Base-by-base conservation (phyloP, 2,888 invertebrate species). In the Melanostoma scalare region DNA sequence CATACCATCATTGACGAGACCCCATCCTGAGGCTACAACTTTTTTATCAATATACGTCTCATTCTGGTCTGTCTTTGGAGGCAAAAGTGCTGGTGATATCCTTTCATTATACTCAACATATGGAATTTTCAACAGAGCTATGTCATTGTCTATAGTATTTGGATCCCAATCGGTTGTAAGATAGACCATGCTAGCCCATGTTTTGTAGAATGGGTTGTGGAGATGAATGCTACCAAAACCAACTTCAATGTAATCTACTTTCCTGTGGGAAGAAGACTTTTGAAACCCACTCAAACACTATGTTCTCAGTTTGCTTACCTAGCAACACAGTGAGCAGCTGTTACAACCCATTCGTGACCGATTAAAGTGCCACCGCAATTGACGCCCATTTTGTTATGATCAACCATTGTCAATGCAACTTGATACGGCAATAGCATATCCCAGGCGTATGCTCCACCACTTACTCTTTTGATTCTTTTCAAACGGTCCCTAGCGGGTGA, bases 11-110 rank as follows among this genome's bases (percentile, higher is more conserved):
- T 86, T 87, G 20, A 84, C 86, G 48, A 88, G 86, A 33, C 91
- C 91, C 91, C 91, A 91, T 4, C 91, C 91, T 9, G 88, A 90
- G 68, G 90, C 90, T 42, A 89, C 88, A 6, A 88, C 91, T 33
- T 86, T 86, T 36, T 79, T 71, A 8, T 88, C 89, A 3, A 86
- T 87, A 40, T 89, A 89, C 38, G 85, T 86, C 0, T 88, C 87
- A 3, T 72, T 38, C 0, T 80, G 46, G 5, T 10, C 56, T 52
- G 79, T 74, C 5, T 71, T 53, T 10, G 73, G 78, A 0, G 90
- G 89, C 77, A 91, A 78, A 0, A 20, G 20, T 20, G 20, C 20
- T 20, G 20, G 20, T 20, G 20, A 20, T 20, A 20, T 20, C 20
- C 20, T 20, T 20, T 20, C 20, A 20, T 20, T 20, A 20, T 20